Conservation (phyloP, 2,888 invertebrate genomes). For the Lasioglossum morio region DNA sequence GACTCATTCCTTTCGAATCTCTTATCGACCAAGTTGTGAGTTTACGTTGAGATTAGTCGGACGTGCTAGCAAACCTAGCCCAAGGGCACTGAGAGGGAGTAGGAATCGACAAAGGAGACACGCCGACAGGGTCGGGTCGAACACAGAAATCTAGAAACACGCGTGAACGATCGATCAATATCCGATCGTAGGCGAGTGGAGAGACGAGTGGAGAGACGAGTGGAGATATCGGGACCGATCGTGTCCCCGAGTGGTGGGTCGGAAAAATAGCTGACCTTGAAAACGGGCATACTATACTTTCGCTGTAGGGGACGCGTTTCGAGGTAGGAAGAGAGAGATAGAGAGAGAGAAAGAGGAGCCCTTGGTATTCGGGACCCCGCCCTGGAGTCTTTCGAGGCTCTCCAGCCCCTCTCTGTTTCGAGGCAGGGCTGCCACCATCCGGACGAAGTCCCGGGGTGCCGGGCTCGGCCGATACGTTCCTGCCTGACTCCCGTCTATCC, state of each 20-base stretch:
- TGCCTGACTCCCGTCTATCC: slow-evolving; percentile 65
- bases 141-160: background rate
- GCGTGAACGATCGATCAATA: too few species aligned
- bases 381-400: slow-evolving; percentile 58
- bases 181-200: too few species aligned
- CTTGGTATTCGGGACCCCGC: slow-evolving; percentile 70
- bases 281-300: slow-evolving; percentile 42
- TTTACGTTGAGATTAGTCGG: too few species aligned
- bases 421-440: slow-evolving; percentile 71
- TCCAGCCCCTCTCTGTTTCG: slow-evolving; percentile 32
- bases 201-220: too few species aligned
- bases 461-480: slow-evolving; percentile 64
- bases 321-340: background rate
- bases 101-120: background rate
- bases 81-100: too few species aligned
- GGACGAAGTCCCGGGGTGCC: slow-evolving; percentile 64
- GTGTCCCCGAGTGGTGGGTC: background rate
- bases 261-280: slow-evolving; percentile 49
- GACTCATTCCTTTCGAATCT: too few species aligned
- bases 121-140: too few species aligned
- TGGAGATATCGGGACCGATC: background rate
- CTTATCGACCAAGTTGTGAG: too few species aligned
- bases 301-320: slow-evolving; percentile 2
- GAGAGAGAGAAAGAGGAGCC: slow-evolving; percentile 31
- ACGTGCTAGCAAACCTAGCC: too few species aligned